Evolutionary conservation across 2,888 invertebrate species (phyloP).

Genomic region (Dynastes grantii): DNA sequence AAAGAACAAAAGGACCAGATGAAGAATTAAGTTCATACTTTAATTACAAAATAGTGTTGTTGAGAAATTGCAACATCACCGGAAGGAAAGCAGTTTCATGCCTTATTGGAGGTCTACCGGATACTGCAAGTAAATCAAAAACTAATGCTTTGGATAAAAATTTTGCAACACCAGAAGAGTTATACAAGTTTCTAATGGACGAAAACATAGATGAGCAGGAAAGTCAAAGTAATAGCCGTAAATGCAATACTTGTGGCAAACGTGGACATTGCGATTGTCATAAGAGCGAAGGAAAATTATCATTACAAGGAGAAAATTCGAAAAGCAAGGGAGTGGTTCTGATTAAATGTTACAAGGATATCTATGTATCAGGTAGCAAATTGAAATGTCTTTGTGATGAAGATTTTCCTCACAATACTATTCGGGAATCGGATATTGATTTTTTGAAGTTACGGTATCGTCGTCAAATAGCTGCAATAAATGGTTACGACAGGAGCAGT

Average conservation of each 20-base stretch:
- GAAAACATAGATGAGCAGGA: conserved; percentile 31
- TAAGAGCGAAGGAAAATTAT: conserved; percentile 31
- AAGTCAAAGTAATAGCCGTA: conserved; percentile 16
- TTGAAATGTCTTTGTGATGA: conserved; percentile 49
- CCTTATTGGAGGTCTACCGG: conserved; percentile 59
- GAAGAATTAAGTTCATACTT: conserved; percentile 59
- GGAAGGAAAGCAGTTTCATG: conserved; percentile 61
- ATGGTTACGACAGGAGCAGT: conserved; percentile 53
- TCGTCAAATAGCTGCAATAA: conserved; percentile 53
- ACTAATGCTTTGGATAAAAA: conserved; percentile 49
- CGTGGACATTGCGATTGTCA: conserved; percentile 43
- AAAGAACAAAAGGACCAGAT: conserved; percentile 54
- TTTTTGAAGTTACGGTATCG: conserved; percentile 53
- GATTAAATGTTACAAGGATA: conserved; percentile 45
- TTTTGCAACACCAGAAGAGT: conserved; percentile 49
- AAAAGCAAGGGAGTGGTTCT: conserved; percentile 1
- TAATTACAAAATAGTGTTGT: conserved; percentile 58
- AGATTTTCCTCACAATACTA: conserved; percentile 52
- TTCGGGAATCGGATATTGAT: conserved; percentile 56
- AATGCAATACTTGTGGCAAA: conserved; percentile 45
- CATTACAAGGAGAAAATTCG: conserved; percentile 31
- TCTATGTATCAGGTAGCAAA: conserved; percentile 39
- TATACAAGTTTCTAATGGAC: conserved; percentile 49
- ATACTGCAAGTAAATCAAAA: conserved; percentile 36
- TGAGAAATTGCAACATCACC: conserved; percentile 57